phyloP scores from a whole-genome alignment of 2,888 invertebrate species.

The Busseola fusca region DNA sequence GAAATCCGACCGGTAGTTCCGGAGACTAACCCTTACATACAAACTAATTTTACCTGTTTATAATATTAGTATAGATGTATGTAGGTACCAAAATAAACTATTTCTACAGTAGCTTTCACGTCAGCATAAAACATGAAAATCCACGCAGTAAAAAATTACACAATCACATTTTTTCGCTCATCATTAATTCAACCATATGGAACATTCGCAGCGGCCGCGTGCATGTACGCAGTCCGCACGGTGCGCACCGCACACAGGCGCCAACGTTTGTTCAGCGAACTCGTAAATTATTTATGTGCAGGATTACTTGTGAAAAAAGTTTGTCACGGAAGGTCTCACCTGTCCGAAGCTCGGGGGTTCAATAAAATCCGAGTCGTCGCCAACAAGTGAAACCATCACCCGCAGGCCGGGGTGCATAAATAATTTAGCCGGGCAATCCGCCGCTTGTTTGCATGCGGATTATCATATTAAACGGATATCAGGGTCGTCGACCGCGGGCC shows the following conservation, averaged over 20 bases:
- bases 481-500: constrained; percentile 77
- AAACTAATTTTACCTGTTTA: too few species aligned
- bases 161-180: constrained; percentile 53
- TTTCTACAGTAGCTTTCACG: neutral
- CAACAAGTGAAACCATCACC: constrained; percentile 82
- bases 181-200: constrained; percentile 57
- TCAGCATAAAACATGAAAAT: constrained; percentile 15
- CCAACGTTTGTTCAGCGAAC: constrained; percentile 51
- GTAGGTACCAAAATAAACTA: neutral
- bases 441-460: constrained; percentile 88
- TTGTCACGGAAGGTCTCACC: constrained; percentile 69
- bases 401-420: constrained; percentile 86
- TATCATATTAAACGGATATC: constrained; percentile 89
- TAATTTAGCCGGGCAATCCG: constrained; percentile 87
- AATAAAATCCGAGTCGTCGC: constrained; percentile 80
- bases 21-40: too few species aligned
- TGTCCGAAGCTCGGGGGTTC: constrained; percentile 76
- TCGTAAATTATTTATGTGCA: constrained; percentile 72
- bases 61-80: too few species aligned
- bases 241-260: constrained; percentile 46
- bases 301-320: constrained; percentile 70
- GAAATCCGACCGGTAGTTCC: too few species aligned
- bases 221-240: constrained; percentile 26
- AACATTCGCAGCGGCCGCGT: constrained; percentile 29
- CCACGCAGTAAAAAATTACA: constrained; percentile 39